These are phyloP conservation scores for Pipistrellus kuhlii DNA, from an alignment of 2,797 vertebrate genomes.

Conservation along the genomic window DNA sequence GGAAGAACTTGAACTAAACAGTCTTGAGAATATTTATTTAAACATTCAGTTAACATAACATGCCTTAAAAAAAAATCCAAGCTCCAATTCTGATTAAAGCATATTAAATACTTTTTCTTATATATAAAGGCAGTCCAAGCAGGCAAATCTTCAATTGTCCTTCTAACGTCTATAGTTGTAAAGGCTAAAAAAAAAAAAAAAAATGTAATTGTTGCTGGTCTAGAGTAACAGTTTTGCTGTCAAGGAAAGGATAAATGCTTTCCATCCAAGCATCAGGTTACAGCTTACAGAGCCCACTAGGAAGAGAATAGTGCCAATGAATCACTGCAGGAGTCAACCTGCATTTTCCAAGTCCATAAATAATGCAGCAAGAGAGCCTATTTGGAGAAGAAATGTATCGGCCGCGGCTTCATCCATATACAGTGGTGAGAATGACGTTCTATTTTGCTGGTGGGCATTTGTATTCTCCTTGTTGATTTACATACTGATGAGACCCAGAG, in stretches of 20 bases:
- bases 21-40: slow-evolving; percentile 48
- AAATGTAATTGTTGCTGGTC: slow-evolving; percentile 2
- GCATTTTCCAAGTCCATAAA: slow-evolving; percentile 77
- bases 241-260: slow-evolving; percentile 65
- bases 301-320: slow-evolving; percentile 62
- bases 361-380: slow-evolving; percentile 66
- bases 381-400: slow-evolving; percentile 66
- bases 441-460: slow-evolving; percentile 59
- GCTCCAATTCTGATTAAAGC: slow-evolving; percentile 10
- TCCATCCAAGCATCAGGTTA: slow-evolving; percentile 39
- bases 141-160: background rate
- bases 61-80: slow-evolving; percentile 50
- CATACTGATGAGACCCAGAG: slow-evolving; percentile 59
- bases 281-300: slow-evolving; percentile 55
- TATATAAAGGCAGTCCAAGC: background rate
- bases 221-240: slow-evolving; percentile 53
- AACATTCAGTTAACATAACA: slow-evolving; percentile 32
- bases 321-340: slow-evolving; percentile 66
- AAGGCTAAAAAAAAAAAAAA: background rate
- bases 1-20: slow-evolving; percentile 48
- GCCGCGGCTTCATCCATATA: slow-evolving; percentile 76
- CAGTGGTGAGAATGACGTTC: slow-evolving; percentile 44
- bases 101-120: slow-evolving; percentile 26
- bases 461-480: slow-evolving; percentile 68
- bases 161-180: slow-evolving; percentile 8